These are phyloP conservation scores for Melanerpes formicivorus DNA, from an alignment of 2,113 vertebrate species.

Conservation along the genomic window DNA sequence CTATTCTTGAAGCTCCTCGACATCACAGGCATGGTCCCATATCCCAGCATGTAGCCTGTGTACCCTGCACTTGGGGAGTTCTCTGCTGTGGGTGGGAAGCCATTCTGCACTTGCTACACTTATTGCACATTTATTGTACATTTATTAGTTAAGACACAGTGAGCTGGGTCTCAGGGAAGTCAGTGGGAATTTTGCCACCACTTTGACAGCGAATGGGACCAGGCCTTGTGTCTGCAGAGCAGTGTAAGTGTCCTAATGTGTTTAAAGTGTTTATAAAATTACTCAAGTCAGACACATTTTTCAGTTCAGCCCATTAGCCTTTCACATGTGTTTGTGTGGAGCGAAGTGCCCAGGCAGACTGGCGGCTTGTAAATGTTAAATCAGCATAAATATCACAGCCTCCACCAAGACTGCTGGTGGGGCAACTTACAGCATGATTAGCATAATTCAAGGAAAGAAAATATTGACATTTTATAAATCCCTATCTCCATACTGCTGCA, in stretches of 20 bases:
- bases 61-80: neutral
- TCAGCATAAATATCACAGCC: conserved; percentile 41
- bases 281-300: conserved; percentile 5
- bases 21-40: rapidly evolving
- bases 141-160: neutral
- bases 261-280: neutral
- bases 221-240: neutral
- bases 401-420: neutral
- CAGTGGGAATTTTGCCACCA: conserved; percentile 45
- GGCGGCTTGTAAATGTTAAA: conserved; percentile 48
- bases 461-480: conserved; percentile 56
- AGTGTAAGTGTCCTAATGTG: neutral
- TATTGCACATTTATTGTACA: neutral
- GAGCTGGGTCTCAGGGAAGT: neutral
- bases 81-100: neutral
- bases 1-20: neutral
- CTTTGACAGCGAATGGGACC: neutral
- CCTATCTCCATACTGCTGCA: neutral
- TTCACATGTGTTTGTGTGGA: conserved; percentile 6
- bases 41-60: neutral
- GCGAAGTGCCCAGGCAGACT: conserved; percentile 10
- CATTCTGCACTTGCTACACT: neutral
- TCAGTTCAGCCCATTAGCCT: conserved; percentile 21
- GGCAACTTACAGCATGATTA: conserved; percentile 35
- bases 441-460: conserved; percentile 50